Percentiles rank a stretch among this genome's conserved stretches.
Conservation (phyloP, 2,888 invertebrate genomes). For the Chironomus riparius region DNA sequence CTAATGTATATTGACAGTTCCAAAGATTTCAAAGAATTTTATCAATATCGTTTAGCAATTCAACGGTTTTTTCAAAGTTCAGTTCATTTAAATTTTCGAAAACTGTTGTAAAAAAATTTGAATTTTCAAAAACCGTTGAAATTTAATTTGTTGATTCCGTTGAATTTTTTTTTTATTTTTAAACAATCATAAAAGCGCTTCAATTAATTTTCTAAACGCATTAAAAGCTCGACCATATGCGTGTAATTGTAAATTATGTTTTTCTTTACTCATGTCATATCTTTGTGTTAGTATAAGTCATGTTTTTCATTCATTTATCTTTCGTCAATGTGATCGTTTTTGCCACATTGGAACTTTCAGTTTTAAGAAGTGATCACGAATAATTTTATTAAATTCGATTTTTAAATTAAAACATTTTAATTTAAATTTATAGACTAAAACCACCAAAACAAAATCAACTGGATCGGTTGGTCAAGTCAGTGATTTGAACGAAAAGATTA, state of each 20-base stretch:
- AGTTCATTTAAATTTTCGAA: no score
- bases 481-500: slow-evolving; percentile 42
- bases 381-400: not conserved
- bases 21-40: no score
- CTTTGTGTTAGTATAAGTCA: not conserved
- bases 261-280: not conserved
- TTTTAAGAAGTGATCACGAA: not conserved
- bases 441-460: slow-evolving; percentile 27
- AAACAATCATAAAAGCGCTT: no score
- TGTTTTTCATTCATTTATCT: not conserved
- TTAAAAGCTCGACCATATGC: no score
- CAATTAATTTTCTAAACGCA: no score
- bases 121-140: no score
- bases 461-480: slow-evolving; percentile 36
- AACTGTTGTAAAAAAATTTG: no score
- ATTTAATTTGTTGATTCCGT: no score
- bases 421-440: not conserved
- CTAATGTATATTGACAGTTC: no score
- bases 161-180: no score
- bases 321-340: not conserved
- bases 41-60: no score
- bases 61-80: no score
- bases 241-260: not conserved
- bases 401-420: not conserved
- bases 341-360: slow-evolving; percentile 23